Conservation (phyloP, 2,797 vertebrate genomes). For the Synanceia verrucosa region DNA sequence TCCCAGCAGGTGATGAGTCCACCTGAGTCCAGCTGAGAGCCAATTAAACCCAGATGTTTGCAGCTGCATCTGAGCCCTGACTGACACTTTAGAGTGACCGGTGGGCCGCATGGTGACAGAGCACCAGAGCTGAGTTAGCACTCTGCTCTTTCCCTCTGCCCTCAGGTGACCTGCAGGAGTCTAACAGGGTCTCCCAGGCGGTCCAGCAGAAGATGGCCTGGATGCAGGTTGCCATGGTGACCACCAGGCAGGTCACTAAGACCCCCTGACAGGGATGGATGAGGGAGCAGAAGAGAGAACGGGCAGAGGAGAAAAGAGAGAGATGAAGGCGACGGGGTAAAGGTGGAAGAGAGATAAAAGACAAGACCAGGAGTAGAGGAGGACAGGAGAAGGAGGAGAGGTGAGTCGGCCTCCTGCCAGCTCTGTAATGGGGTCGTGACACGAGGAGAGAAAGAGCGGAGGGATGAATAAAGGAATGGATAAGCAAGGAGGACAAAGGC, state of each 20-base stretch:
- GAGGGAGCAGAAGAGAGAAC: conserved; percentile 10
- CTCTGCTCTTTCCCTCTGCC: conserved; percentile 1
- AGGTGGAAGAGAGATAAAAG: conserved; percentile 55
- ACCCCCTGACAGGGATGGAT: conserved; percentile 46
- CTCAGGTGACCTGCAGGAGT: conserved; percentile 48
- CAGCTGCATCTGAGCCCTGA: neutral
- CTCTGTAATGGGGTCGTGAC: conserved; percentile 67
- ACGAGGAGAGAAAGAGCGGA: conserved; percentile 24
- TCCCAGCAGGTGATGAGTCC: conserved; percentile 5
- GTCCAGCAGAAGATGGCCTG: conserved; percentile 11
- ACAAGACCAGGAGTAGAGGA: neutral
- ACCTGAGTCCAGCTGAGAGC: neutral
- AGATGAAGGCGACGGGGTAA: conserved; percentile 13
- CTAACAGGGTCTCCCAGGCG: conserved; percentile 43
- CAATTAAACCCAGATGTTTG: conserved; percentile 40
- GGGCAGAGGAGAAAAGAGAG: neutral
- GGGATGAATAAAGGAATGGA: conserved; percentile 25
- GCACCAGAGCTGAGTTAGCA: conserved; percentile 49
- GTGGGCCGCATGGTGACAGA: conserved; percentile 18
- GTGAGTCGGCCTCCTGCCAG: conserved; percentile 62
- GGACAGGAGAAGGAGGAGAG: conserved; percentile 14
- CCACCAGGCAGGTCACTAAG: conserved; percentile 36
- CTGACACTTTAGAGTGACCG: neutral
- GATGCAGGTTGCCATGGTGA: conserved; percentile 55
- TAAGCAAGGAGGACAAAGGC: conserved; percentile 2